These are phyloP conservation scores for Eurosta solidaginis DNA, from an alignment of 1,140 invertebrate species.

Conservation along the genomic window DNA sequence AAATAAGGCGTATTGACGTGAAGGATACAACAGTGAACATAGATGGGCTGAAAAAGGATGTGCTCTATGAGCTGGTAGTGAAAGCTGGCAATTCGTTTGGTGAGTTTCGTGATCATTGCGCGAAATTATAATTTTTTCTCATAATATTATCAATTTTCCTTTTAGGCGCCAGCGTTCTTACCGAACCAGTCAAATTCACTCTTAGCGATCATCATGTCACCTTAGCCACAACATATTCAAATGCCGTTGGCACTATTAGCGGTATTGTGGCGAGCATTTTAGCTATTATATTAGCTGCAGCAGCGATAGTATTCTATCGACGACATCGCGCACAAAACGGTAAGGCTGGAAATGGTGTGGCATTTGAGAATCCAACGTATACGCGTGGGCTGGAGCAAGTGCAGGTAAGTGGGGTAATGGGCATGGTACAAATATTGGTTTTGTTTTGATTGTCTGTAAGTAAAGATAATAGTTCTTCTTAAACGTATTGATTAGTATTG, in stretches of 20 bases:
- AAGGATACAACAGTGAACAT: slow-evolving; percentile 71
- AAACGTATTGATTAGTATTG: too few relatives aligned
- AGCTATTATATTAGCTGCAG: slow-evolving; percentile 67
- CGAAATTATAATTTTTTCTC: not conserved
- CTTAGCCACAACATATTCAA: slow-evolving; percentile 62
- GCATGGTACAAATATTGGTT: not conserved
- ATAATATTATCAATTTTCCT: not conserved
- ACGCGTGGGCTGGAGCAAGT: slow-evolving; percentile 74
- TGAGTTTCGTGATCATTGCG: slow-evolving; percentile 45
- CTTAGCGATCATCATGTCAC: slow-evolving; percentile 71
- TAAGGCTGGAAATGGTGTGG: slow-evolving; percentile 67
- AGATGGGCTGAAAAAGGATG: slow-evolving; percentile 70
- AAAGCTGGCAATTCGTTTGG: slow-evolving; percentile 79
- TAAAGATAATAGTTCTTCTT: too few relatives aligned
- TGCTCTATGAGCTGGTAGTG: slow-evolving; percentile 77
- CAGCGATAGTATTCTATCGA: slow-evolving; percentile 70
- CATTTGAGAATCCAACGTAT: slow-evolving; percentile 86
- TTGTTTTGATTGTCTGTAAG: not conserved
- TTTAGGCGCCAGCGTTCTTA: slow-evolving; percentile 73
- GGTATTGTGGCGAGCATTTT: slow-evolving; percentile 69
- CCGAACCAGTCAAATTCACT: slow-evolving; percentile 73
- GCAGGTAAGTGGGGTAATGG: slow-evolving; percentile 63
- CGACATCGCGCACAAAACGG: slow-evolving; percentile 65
- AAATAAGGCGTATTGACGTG: slow-evolving; percentile 72
- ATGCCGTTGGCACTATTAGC: slow-evolving; percentile 68